Evolutionary conservation across 2,888 invertebrate genomes (phyloP).

Genomic region (Siphlonurus alternatus): DNA sequence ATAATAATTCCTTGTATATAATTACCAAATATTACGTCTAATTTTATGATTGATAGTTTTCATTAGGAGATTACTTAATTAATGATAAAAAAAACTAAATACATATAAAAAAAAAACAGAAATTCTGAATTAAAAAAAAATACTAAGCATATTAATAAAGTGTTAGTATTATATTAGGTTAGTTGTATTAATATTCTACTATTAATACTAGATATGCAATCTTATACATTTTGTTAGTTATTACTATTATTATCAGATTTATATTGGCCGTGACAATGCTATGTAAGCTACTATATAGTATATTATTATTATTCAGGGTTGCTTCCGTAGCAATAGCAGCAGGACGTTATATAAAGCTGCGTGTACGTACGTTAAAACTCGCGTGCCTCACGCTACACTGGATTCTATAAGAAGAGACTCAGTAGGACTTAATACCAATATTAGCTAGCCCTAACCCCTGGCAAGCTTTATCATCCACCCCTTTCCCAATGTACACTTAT

Average conservation of each 20-base stretch:
- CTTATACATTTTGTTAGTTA: background rate
- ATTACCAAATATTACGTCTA: too few species aligned
- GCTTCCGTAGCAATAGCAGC: background rate
- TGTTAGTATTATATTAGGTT: background rate
- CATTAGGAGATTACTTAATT: too few species aligned
- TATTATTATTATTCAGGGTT: background rate
- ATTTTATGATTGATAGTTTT: too few species aligned
- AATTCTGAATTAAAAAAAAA: too few species aligned
- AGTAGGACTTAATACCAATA: background rate
- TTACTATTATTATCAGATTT: background rate
- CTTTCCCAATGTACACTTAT: too few species aligned
- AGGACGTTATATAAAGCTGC: background rate
- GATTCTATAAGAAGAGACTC: background rate
- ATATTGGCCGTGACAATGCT: background rate
- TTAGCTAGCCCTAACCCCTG: too few species aligned
- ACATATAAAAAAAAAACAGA: too few species aligned
- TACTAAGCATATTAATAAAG: too few species aligned
- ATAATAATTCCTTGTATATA: too few species aligned
- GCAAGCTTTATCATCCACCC: too few species aligned
- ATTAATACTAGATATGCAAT: background rate
- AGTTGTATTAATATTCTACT: background rate
- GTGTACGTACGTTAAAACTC: background rate
- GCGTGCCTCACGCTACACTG: background rate
- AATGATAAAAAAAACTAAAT: too few species aligned
- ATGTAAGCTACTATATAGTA: background rate